These are phyloP conservation scores for Scaptomyza tumidula DNA, from an alignment of 2,888 invertebrate species.

Conservation along the genomic window DNA sequence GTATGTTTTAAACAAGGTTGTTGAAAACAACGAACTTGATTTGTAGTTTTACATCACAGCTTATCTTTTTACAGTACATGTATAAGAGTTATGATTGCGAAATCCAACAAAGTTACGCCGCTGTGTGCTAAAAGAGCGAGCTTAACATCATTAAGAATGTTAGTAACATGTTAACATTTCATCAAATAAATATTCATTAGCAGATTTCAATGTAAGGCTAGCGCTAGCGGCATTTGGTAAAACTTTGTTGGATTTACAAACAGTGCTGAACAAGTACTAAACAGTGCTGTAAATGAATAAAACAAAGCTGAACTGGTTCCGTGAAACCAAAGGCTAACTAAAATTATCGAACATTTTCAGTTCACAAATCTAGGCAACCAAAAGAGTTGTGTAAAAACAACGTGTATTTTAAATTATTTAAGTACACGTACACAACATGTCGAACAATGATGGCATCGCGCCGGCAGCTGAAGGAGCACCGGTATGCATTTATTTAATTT, in stretches of 20 bases:
- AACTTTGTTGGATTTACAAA: neutral
- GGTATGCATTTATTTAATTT: conserved; percentile 45
- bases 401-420: conserved; percentile 52
- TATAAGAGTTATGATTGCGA: too few species aligned
- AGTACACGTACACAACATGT: conserved; percentile 64
- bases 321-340: neutral
- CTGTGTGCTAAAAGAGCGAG: too few species aligned
- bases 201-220: too few species aligned
- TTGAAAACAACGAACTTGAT: too few species aligned
- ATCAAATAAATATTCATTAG: too few species aligned
- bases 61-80: too few species aligned
- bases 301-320: neutral
- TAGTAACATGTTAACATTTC: too few species aligned
- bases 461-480: conserved; percentile 47
- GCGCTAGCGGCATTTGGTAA: too few species aligned
- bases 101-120: too few species aligned
- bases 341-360: conserved; percentile 34
- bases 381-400: conserved; percentile 57
- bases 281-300: neutral
- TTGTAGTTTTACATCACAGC: too few species aligned
- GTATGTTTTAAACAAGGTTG: too few species aligned
- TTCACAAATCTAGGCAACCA: conserved; percentile 42
- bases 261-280: neutral
- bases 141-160: too few species aligned
- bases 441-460: conserved; percentile 57